These are phyloP conservation scores for Nanger granti DNA, from an alignment of 2,113 vertebrate genomes.

Conservation along the genomic window DNA sequence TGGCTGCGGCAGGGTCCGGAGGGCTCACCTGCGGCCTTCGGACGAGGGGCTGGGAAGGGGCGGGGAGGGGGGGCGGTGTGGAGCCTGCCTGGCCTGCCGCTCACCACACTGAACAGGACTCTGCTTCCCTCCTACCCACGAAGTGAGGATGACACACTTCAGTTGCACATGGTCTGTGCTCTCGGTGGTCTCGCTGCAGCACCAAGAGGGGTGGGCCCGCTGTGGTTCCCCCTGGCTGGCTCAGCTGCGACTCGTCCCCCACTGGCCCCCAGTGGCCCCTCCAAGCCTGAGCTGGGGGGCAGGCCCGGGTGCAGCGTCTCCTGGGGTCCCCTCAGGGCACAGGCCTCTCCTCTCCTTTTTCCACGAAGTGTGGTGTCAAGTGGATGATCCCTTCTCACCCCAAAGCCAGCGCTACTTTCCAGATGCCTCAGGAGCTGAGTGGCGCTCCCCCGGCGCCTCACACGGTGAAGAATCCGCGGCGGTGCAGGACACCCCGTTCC, in stretches of 20 bases:
- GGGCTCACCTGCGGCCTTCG: not conserved
- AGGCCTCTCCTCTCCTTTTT: not conserved
- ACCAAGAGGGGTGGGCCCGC: not conserved
- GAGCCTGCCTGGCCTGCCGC: not conserved
- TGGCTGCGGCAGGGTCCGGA: accelerated
- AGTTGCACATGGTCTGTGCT: not conserved
- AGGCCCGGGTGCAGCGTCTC: accelerated
- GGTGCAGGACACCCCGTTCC: not conserved
- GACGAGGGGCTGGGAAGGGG: not conserved
- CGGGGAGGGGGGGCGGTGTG: accelerated
- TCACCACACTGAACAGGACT: conserved; percentile 39
- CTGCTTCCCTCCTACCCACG: conserved; percentile 37
- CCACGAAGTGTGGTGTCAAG: accelerated
- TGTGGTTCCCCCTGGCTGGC: not conserved
- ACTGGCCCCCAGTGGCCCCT: accelerated
- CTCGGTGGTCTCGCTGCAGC: not conserved
- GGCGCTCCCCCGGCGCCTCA: not conserved
- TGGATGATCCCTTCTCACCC: not conserved
- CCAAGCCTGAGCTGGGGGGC: no score
- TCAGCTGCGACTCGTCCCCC: accelerated
- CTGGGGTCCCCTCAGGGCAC: not conserved
- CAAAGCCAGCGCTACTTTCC: accelerated
- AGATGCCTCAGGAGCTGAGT: not conserved
- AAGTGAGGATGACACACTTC: conserved; percentile 14
- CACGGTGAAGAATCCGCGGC: accelerated